Base-by-base conservation (phyloP, 1,140 invertebrate species). In the Popillia japonica region DNA sequence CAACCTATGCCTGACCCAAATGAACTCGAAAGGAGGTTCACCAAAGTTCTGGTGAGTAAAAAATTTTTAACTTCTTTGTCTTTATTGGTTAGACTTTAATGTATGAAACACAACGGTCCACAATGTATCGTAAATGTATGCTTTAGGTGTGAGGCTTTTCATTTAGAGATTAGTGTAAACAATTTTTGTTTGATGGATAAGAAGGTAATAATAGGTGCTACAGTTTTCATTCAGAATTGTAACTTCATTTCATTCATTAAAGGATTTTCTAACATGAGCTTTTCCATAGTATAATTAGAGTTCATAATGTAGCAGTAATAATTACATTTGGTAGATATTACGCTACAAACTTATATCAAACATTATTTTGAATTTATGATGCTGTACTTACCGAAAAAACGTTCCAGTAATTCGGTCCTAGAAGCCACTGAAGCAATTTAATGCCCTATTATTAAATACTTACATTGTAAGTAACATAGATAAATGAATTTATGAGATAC, bases 41-140 rank as follows among this genome's bases (percentile, higher is more conserved):
- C 96, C 80, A 97, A 97, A 95, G 96, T 98, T 84, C 88, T 98
- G 92, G 96, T 98, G 88, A 94, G 95, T 90, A 79, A 20, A 9
- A 34, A 4, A 9, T 42, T 41, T 3, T 40, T 8, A 14, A 22
- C 9, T 74, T 74, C 61, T 23, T 40, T 74, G 72, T 40, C 27
- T 74, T 74, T 11, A 40, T 41, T 72, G 8, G 23, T 40, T 40
- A 72, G 8, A 72, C 22, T 34, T 72, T 11, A 22, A 8, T 27
- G 22, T 1, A 10, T 10, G 11, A 72, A 8, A 23, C 20, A n/a
- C 14, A 40, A 3, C 17, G 9, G 34, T 55, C 48, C 17, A 17
- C 48, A 55, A n/a, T 17, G 48, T 55, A 14, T 3, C 17, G 48
- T 7, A n/a, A 55, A 55, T n/a, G 6, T n/a, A n/a, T 55, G 17